A percentile compares a stretch with the other conserved stretches of the same genome.
Evolutionary conservation across 2,113 vertebrate genomes (phyloP).

Genomic region (Sterrhoptilus dennistouni): DNA sequence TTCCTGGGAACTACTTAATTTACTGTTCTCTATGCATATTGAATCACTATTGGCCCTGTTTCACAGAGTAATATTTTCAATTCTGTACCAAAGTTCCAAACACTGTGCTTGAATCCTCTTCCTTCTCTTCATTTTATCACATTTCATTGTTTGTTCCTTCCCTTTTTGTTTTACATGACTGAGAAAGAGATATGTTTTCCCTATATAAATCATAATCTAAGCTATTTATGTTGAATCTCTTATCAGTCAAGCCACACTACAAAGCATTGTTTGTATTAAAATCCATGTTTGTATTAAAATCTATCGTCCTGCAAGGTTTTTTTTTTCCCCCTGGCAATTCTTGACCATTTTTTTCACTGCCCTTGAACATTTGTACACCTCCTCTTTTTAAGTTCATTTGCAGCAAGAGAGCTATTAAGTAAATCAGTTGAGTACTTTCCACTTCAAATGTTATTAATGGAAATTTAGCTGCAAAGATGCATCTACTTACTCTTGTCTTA

Average conservation of each 20-base stretch:
- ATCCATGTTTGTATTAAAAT: background rate
- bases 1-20: background rate
- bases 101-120: background rate
- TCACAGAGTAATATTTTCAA: background rate
- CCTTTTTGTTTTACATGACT: background rate
- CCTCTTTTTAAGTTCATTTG: background rate
- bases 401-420: background rate
- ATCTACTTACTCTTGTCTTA: background rate
- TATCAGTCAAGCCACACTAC: background rate
- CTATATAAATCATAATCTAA: background rate
- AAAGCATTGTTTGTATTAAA: background rate
- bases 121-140: background rate
- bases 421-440: background rate
- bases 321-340: accelerated
- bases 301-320: background rate
- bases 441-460: background rate
- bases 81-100: background rate
- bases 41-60: background rate
- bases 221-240: background rate
- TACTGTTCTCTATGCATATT: background rate
- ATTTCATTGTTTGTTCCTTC: background rate
- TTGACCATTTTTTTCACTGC: background rate
- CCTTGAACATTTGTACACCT: background rate
- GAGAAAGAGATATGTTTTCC: background rate
- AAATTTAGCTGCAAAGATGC: background rate